A percentile compares a stretch with the other conserved stretches of the same genome.
Conservation (phyloP, 23 tunicate genomes). For the Pegea sp. region DNA sequence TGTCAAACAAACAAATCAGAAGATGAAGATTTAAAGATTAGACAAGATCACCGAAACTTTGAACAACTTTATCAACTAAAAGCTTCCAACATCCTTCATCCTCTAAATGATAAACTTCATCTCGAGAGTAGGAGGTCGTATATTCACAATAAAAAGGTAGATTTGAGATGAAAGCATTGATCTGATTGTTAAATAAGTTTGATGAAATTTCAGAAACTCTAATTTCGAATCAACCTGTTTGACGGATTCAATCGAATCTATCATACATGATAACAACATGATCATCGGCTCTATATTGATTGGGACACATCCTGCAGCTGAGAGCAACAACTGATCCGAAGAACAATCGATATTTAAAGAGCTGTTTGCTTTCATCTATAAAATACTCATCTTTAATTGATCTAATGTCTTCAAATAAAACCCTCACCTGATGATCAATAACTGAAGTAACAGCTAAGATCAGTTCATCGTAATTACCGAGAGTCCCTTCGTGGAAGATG, state of each 20-base stretch:
- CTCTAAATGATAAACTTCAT: constrained; percentile 68
- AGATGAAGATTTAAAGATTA: background rate
- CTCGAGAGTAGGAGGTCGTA: constrained; percentile 33
- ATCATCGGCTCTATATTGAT: constrained; percentile 39
- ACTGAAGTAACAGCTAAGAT: constrained; percentile 11
- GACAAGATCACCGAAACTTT: constrained; percentile 21
- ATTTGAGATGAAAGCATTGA: constrained; percentile 31
- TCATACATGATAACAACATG: constrained; percentile 21
- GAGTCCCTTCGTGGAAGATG: constrained; percentile 72
- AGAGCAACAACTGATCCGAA: constrained; percentile 21
- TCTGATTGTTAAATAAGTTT: constrained; percentile 24
- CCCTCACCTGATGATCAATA: background rate
- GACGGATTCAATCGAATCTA: constrained; percentile 9
- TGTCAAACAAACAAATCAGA: constrained; percentile 2
- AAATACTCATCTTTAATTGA: too few relatives aligned
- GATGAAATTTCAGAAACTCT: too few relatives aligned
- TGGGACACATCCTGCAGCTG: constrained; percentile 66
- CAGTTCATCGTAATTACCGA: constrained; percentile 49
- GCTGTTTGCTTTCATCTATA: constrained; percentile 1
- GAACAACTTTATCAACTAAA: constrained; percentile 19
- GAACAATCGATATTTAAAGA: background rate
- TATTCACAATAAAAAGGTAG: constrained; percentile 57
- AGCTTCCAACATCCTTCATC: constrained; percentile 62
- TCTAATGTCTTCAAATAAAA: too few relatives aligned
- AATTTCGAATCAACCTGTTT: constrained; percentile 18